Percentiles rank a stretch among this genome's conserved stretches.
These are phyloP conservation scores for Trididemnum nubilum DNA, from an alignment of 23 tunicate species.

Conservation along the genomic window DNA sequence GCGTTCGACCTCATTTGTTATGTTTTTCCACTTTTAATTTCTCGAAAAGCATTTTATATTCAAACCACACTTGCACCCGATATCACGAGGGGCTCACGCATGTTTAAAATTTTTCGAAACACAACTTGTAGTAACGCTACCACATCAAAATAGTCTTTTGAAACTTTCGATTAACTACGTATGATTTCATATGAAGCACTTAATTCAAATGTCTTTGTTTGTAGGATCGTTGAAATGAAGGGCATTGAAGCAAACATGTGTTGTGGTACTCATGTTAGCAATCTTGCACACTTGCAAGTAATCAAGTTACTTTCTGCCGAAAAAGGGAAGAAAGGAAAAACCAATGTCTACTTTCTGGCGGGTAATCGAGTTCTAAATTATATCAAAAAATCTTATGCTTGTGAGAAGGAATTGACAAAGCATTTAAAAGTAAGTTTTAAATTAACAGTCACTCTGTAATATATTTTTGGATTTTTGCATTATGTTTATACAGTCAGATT, in stretches of 20 bases:
- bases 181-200: too few species aligned
- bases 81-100: too few species aligned
- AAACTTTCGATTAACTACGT: too few species aligned
- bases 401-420: conserved; percentile 63
- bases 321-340: conserved; percentile 95
- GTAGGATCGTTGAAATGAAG: conserved; percentile 81
- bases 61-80: too few species aligned
- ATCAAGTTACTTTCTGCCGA: conserved; percentile 72
- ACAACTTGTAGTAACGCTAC: too few species aligned
- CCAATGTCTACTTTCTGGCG: conserved; percentile 73
- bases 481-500: too few species aligned
- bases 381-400: conserved; percentile 43
- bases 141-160: too few species aligned
- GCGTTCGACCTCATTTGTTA: too few species aligned
- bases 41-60: too few species aligned
- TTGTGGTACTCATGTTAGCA: conserved; percentile 95
- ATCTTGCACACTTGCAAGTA: conserved; percentile 73
- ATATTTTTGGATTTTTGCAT: not conserved
- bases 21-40: too few species aligned
- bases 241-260: conserved; percentile 95
- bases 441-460: not conserved
- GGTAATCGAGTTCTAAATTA: conserved; percentile 66
- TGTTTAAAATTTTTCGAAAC: too few species aligned
- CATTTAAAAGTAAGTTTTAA: conserved; percentile 53
- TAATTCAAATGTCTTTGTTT: too few species aligned